These are phyloP conservation scores for Vulpes ferrilata DNA, from an alignment of 2,113 vertebrate species.

Conservation along the genomic window DNA sequence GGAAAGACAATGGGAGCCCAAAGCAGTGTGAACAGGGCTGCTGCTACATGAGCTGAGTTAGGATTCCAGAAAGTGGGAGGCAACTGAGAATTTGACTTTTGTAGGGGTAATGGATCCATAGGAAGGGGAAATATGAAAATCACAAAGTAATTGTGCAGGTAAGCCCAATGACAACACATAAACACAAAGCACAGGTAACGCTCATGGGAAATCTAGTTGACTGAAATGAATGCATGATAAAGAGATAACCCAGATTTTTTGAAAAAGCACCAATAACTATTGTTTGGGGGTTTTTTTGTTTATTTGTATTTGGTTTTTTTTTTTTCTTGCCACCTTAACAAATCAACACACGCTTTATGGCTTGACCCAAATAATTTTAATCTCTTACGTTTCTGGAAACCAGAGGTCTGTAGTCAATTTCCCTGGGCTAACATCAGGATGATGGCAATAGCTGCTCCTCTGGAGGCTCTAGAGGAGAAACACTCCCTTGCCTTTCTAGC, in stretches of 20 bases:
- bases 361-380: not conserved
- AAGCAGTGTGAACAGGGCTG: not conserved
- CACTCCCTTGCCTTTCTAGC: rapidly evolving
- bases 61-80: not conserved
- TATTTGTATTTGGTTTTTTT: not conserved
- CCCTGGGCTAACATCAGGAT: not conserved
- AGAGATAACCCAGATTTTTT: not conserved
- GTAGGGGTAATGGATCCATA: not conserved
- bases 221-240: not conserved
- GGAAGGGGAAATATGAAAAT: not conserved
- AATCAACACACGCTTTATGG: not conserved
- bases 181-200: not conserved
- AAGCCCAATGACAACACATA: not conserved
- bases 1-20: not conserved
- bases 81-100: not conserved
- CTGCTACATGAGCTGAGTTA: not conserved
- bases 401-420: not conserved
- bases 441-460: rapidly evolving
- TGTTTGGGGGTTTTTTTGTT: not conserved
- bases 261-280: not conserved
- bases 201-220: not conserved
- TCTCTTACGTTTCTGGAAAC: not conserved
- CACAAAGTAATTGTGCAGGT: not conserved
- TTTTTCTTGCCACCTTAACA: not conserved
- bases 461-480: rapidly evolving